These are phyloP conservation scores for Temnopleurus reevesii DNA, from an alignment of 53 echinoderm and acorn worm genomes.

Conservation along the genomic window DNA sequence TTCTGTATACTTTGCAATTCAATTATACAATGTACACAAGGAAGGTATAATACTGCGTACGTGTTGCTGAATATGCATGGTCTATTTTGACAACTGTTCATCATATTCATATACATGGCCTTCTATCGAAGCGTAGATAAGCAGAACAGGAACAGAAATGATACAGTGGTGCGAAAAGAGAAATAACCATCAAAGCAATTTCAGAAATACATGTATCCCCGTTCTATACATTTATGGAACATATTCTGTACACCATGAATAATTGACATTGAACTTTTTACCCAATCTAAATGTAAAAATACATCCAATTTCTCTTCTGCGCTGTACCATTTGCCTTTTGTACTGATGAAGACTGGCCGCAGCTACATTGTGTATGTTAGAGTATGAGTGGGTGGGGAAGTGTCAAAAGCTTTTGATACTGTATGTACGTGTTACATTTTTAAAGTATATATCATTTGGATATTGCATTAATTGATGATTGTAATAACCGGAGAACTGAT, in stretches of 20 bases:
- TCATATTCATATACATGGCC: neutral
- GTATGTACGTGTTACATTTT: no score
- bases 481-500: no score
- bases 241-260: neutral
- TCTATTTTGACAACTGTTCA: constrained; percentile 22
- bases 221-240: no score
- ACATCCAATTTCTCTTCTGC: neutral
- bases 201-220: neutral
- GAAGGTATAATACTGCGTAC: neutral
- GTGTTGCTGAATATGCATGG: constrained; percentile 24
- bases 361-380: no score
- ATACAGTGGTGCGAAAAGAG: neutral
- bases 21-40: neutral
- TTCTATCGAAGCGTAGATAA: constrained; percentile 29
- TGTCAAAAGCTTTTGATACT: no score
- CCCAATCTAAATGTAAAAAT: neutral
- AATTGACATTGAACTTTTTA: constrained; percentile 14
- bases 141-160: neutral
- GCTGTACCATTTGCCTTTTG: neutral
- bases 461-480: no score
- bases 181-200: neutral
- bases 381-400: no score
- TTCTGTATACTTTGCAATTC: no score
- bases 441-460: no score
- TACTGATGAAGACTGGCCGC: neutral